Base-by-base conservation (phyloP, 2,797 vertebrate genomes). In the Enteromius fasciolatus region DNA sequence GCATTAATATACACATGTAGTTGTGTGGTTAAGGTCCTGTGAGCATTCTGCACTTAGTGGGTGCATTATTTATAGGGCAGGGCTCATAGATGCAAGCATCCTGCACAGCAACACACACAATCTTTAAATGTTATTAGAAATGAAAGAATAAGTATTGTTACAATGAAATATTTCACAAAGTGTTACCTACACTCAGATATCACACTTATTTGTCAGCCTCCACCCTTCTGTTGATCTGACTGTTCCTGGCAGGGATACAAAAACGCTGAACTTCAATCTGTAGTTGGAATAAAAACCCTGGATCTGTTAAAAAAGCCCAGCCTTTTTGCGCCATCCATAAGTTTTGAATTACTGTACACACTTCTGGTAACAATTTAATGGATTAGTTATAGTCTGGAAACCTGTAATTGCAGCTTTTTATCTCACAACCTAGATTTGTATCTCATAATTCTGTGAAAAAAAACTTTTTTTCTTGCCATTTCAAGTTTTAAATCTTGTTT, bases 21-120 rank as follows among this genome's bases (percentile, higher is more conserved):
- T 66, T 46, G 68, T 64, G 41, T n/a, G 20, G 15, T 50, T 75
- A 78, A 54, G 54, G 79, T 80, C 83, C 82, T 80, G 76, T 74
- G 76, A 83, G 80, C n/a, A 23, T 79, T 89, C 69, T 88, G 84
- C 86, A 84, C 85, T 87, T 84, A 86, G 85, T 77, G 76, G 83
- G 76, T 91, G 82, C 66, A 90, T 91, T 88, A 91, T 92, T 92
- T 85, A 91, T 88, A 69, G 10, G 78, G 25, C 76, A 76, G 83
- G 78, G 74, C 59, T 84, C 67, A 72, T 36, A 88, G 81, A 78
- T 68, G 17, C 36, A 54, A 50, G 59, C 20, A 70, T 52, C 20
- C 33, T 77, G 41, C 59, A 68, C 36, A 80, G n/a, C 28, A 17
- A 61, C 28, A 75, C 20, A 81, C 61, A 70, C 20, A 73, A 39